Evolutionary conservation across 2,113 vertebrate genomes (phyloP), one percentile per base, ranked within the genome.

Genomic region (Acrocephalus kingi): DNA sequence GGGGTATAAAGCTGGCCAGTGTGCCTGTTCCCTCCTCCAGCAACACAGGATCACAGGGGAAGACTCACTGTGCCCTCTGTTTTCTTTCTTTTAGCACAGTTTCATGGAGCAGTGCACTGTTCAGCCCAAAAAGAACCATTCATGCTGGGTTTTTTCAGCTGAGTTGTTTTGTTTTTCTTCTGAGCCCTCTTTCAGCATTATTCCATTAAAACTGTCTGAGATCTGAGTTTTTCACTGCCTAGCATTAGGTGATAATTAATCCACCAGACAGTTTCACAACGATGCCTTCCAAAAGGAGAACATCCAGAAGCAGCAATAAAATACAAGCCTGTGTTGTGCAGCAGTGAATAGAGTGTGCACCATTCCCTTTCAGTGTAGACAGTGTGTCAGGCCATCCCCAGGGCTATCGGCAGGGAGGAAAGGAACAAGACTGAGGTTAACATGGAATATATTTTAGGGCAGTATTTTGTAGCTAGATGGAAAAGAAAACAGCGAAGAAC

Each of bases 141-240:
- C 93, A 90, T n/a, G 11, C 46, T 51, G 79, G 22, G 9, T 67
- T 93, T 96, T 93, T 92, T 95, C 90, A 92, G 82, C 72, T 87
- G 82, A 92, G 79, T 80, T 87, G 79, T 72, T 97, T 84, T 88
- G 75, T 24, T 96, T 93, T 89, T 62, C 80, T 89, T 90, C 58
- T 49, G 69, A 96, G 76, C 28, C 64, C 25, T 67, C 76, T 94
- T 94, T 95, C 94, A 93, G 62, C 81, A 68, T 92, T 86, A 93
- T 87, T 94, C 83, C 61, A 92, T 93, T 94, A 96, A 96, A 93
- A 77, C 56, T 72, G 64, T 10, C 93, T 49, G 76, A 93, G 64
- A 90, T 81, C 58, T 39, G 90, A 89, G 58, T 54, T 92, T 87
- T 96, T 92, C 64, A 69, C 83, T 79, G 66, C 76, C 73, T 82